These are phyloP conservation scores for Stichodactyla helianthus DNA, from an alignment of 64 coral and sea anemone genomes.

Conservation along the genomic window DNA sequence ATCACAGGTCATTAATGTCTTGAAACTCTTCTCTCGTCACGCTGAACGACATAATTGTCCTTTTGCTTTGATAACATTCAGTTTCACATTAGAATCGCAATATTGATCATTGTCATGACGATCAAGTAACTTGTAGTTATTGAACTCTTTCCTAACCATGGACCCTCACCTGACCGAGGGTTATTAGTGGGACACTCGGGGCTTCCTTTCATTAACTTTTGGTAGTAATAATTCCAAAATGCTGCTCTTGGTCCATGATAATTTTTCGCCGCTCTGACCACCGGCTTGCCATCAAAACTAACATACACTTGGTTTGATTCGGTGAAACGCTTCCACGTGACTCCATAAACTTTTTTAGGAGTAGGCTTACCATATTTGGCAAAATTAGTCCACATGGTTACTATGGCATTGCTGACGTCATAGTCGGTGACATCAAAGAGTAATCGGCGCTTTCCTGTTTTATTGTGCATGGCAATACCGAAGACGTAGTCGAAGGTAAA, in stretches of 20 bases:
- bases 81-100: neutral
- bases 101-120: neutral
- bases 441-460: neutral
- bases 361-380: slow-evolving; percentile 81
- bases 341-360: neutral
- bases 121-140: neutral
- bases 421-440: slow-evolving; percentile 15
- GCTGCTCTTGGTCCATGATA: slow-evolving; percentile 27
- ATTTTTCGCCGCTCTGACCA: slow-evolving; percentile 13
- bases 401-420: slow-evolving; percentile 58
- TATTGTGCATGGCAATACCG: neutral
- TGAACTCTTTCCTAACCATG: neutral
- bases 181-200: neutral
- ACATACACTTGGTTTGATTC: slow-evolving; percentile 33
- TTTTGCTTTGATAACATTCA: neutral
- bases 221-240: slow-evolving; percentile 79
- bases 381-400: slow-evolving; percentile 68
- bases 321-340: slow-evolving; percentile 55
- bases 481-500: neutral
- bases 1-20: too few relatives aligned
- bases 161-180: neutral
- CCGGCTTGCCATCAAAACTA: slow-evolving; percentile 1
- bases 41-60: too few relatives aligned
- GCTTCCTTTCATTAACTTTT: slow-evolving; percentile 9
- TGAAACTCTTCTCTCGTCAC: too few relatives aligned